Evolutionary conservation across 2,888 invertebrate genomes (phyloP), one percentile per base, ranked within the genome.

Genomic region (Holacanthella duospinosa): DNA sequence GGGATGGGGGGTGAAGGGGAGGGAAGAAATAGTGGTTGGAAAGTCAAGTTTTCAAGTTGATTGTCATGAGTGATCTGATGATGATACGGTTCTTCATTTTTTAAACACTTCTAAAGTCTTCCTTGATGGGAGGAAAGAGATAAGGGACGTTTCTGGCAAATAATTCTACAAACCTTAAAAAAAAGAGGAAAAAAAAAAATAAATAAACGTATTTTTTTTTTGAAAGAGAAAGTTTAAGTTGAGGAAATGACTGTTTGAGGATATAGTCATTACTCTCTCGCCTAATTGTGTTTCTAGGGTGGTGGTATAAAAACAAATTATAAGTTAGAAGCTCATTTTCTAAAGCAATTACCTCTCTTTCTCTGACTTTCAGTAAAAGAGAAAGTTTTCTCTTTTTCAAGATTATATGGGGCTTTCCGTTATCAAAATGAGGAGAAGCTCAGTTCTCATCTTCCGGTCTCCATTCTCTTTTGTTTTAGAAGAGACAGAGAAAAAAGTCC

Each of bases 301-400:
- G 60, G 66, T 60, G 66, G 44, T 48, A 48, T 21, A 48, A 59
- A 59, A 55, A 55, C 27, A 28, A 67, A 67, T 67, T 69, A 66
- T 68, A 69, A 68, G 68, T 66, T 68, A 68, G 69, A 66, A 68
- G 68, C 68, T 69, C 68, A 68, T 69, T 69, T 48, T 68, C 69
- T 68, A 65, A 64, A 68, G 65, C 68, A 70, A 68, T 70, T 70
- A 68, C 70, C 70, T 70, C 66, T 36, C 36, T 36, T 36, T 36
- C 36, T 6, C 36, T 36, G 36, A 59, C 36, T 36, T 36, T 36
- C 36, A 36, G 9, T 36, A 36, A 36, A 36, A 36, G 36, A 36
- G 21, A 48, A 48, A 48, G 19, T 48, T 48, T 48, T 48, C 48
- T 21, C 19, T 48, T 48, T 48, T 48, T n/a, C n/a, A n/a, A 48